Evolutionary conservation across 2,113 vertebrate genomes (phyloP).

Genomic region (Bothrops jararaca): DNA sequence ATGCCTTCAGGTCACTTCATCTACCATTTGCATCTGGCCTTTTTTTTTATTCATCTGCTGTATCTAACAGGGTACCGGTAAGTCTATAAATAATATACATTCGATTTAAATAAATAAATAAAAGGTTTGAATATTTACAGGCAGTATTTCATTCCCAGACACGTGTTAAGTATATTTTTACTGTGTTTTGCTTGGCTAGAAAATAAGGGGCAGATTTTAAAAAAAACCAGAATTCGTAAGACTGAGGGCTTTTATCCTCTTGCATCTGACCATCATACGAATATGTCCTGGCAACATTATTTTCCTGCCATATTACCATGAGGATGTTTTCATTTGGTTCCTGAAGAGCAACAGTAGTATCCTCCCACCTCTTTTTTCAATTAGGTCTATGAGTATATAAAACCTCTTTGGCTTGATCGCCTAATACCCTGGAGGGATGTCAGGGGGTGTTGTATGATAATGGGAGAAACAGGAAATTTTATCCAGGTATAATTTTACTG

Average conservation of each 20-base stretch:
- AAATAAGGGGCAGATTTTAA: background rate
- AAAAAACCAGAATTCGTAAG: background rate
- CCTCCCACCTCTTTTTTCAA: background rate
- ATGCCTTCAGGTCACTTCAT: background rate
- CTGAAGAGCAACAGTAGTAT: background rate
- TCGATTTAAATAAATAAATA: background rate
- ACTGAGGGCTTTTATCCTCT: background rate
- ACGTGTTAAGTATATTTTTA: background rate
- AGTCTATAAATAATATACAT: background rate
- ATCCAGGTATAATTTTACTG: background rate
- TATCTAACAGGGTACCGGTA: background rate
- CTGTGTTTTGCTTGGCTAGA: background rate
- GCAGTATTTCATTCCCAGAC: background rate
- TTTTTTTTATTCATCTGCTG: background rate
- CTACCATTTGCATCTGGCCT: background rate
- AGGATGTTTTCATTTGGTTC: background rate
- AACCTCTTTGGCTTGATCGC: background rate
- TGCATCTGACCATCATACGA: background rate
- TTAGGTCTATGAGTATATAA: background rate
- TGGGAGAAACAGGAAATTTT: background rate
- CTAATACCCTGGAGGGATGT: background rate
- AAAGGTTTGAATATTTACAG: background rate
- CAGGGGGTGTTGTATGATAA: background rate
- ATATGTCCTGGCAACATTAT: background rate
- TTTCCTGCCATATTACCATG: background rate